A percentile compares a stretch with the other conserved stretches of the same genome.
These are phyloP conservation scores for Zenarchopterus dispar DNA, from an alignment of 2,797 vertebrate species.

Conservation along the genomic window DNA sequence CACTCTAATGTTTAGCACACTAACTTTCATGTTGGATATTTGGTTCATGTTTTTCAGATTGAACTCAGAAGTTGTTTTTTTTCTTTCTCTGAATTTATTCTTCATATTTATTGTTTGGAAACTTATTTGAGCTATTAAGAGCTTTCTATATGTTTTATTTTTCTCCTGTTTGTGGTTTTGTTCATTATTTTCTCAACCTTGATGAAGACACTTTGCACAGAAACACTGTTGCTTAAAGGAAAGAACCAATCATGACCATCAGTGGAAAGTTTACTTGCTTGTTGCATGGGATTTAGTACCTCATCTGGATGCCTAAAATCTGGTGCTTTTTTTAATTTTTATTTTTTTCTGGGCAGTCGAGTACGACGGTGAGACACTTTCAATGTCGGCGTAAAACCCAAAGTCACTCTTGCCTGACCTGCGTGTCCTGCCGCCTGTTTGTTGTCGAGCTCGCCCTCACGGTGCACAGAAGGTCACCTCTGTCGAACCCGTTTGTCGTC, in stretches of 20 bases:
- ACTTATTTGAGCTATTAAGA: constrained; percentile 74
- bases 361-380: constrained; percentile 24
- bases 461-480: constrained; percentile 50
- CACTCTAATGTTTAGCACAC: constrained; percentile 64
- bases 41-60: constrained; percentile 61
- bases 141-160: constrained; percentile 69
- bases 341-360: constrained; percentile 1
- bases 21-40: constrained; percentile 64
- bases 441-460: constrained; percentile 40
- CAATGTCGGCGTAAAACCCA: constrained; percentile 31
- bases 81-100: constrained; percentile 64
- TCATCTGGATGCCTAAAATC: constrained; percentile 77
- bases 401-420: constrained; percentile 46
- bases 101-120: constrained; percentile 89
- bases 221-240: constrained; percentile 73
- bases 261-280: constrained; percentile 75
- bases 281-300: constrained; percentile 77
- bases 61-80: constrained; percentile 39
- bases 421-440: constrained; percentile 36
- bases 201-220: constrained; percentile 79
- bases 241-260: constrained; percentile 68
- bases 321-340: constrained; percentile 73
- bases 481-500: constrained; percentile 51
- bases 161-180: constrained; percentile 61
- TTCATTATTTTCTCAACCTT: constrained; percentile 68